Percentiles rank a stretch among this genome's conserved stretches.
Evolutionary conservation across 2,797 vertebrate genomes (phyloP).

Genomic region (Alcedo quadribrachys): DNA sequence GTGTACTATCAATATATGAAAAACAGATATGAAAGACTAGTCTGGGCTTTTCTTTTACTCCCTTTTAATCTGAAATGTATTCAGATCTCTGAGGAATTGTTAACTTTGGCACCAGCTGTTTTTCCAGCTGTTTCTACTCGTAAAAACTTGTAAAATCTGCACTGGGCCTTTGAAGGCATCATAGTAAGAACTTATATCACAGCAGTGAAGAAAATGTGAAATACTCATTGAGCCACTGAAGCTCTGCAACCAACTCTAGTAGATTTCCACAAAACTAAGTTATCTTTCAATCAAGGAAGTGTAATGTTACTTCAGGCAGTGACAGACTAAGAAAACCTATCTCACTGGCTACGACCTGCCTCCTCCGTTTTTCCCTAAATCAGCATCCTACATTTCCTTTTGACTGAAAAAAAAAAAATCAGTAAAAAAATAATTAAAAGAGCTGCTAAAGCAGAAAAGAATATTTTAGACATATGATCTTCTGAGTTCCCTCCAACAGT

Average conservation of each 20-base stretch:
- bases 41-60: not conserved
- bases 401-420: not conserved
- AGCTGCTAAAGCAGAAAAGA: conserved; percentile 68
- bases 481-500: conserved; percentile 40
- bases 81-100: not conserved
- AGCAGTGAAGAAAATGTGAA: conserved; percentile 23
- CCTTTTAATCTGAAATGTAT: not conserved
- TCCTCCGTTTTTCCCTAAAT: not conserved
- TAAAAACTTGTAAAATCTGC: conserved; percentile 19
- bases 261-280: not conserved
- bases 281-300: not conserved
- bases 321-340: not conserved
- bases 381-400: not conserved
- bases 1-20: not conserved
- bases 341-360: not conserved
- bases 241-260: not conserved
- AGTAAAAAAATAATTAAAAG: conserved; percentile 71
- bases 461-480: conserved; percentile 54
- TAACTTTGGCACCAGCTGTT: conserved; percentile 14
- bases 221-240: not conserved
- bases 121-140: not conserved
- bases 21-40: not conserved
- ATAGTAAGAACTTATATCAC: not conserved
- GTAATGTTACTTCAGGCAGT: not conserved
- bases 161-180: not conserved